Conservation (phyloP, 2,888 invertebrate species). For the Macrosiphum euphorbiae region DNA sequence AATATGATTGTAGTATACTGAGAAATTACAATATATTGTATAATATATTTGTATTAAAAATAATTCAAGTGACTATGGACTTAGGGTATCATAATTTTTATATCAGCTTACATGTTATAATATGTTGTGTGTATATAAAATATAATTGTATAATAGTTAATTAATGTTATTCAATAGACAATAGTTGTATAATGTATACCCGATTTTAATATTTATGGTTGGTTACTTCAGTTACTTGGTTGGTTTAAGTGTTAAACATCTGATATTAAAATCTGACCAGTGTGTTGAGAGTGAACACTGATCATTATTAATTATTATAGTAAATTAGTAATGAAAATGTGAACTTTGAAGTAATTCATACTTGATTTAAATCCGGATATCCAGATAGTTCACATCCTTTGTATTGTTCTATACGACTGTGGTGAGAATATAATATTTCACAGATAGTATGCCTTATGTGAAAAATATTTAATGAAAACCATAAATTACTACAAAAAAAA, state of each 20-base stretch:
- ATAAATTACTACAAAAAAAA: background rate
- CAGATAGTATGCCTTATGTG: too few relatives aligned
- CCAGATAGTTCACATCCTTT: background rate
- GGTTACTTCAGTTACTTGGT: too few relatives aligned
- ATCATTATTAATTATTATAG: background rate
- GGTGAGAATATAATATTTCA: too few relatives aligned
- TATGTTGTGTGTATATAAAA: too few relatives aligned
- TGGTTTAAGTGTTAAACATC: too few relatives aligned
- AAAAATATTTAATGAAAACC: background rate
- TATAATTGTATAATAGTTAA: background rate
- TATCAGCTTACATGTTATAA: too few relatives aligned
- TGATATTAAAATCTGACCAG: background rate
- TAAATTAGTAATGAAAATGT: background rate
- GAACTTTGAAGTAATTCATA: background rate
- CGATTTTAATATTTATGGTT: background rate
- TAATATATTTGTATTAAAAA: background rate
- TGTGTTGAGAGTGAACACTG: background rate
- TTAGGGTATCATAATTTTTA: too few relatives aligned
- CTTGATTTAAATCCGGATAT: background rate
- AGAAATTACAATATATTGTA: background rate
- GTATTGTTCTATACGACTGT: too few relatives aligned
- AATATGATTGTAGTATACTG: background rate
- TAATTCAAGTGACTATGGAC: too few relatives aligned
- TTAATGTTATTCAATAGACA: background rate
- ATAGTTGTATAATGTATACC: background rate